Evolutionary conservation across 2,113 vertebrate genomes (phyloP).

Genomic region (Chunga burmeisteri): DNA sequence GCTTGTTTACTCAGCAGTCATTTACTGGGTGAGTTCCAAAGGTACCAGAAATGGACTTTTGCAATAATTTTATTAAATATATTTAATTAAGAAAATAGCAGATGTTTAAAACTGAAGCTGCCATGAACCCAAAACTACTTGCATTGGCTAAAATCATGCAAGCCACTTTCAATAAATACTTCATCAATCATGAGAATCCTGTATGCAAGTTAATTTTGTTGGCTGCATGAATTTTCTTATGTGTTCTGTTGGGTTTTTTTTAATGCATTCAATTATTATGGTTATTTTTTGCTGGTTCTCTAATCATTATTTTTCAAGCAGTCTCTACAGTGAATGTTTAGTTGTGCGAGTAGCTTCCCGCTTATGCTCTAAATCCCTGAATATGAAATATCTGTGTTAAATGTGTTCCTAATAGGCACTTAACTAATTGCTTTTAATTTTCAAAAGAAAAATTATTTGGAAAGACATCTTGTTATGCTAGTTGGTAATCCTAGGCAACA

Average conservation of each 20-base stretch:
- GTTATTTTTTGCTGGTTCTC: not conserved
- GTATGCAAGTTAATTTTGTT: not conserved
- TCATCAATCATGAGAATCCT: conserved; percentile 25
- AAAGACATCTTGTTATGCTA: not conserved
- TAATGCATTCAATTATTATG: not conserved
- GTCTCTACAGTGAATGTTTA: not conserved
- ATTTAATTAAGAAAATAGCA: conserved; percentile 42
- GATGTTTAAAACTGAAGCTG: conserved; percentile 9
- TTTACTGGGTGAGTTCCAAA: not conserved
- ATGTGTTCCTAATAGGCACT: not conserved
- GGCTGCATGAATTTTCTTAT: not conserved
- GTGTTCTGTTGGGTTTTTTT: not conserved
- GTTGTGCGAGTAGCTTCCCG: not conserved
- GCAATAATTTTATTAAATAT: not conserved
- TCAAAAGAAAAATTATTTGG: not conserved
- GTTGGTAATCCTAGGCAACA: not conserved
- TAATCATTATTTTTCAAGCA: not conserved
- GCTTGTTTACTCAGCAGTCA: conserved; percentile 24
- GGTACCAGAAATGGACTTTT: not conserved
- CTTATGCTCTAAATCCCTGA: not conserved
- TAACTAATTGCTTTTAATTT: not conserved
- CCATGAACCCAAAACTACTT: not conserved
- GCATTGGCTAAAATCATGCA: not conserved
- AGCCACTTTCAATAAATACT: not conserved
- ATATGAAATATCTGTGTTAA: not conserved